Percentiles rank a stretch among this genome's conserved stretches.
Evolutionary conservation across 2,113 vertebrate genomes (phyloP).

Genomic region (Rhinopomastus cyanomelas): DNA sequence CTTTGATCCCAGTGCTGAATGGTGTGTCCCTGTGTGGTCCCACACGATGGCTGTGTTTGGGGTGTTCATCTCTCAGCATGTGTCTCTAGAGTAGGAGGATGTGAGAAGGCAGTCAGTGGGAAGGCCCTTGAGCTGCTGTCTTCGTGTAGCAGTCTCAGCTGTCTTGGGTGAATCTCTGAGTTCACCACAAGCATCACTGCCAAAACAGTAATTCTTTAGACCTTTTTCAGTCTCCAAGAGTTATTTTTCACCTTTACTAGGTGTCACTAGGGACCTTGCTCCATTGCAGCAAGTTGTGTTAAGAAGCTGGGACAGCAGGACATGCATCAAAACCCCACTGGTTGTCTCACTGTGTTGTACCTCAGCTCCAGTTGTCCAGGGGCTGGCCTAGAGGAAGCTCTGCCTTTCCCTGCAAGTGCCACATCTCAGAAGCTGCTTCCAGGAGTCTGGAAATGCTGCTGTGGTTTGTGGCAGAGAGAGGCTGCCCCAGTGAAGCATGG

Average conservation of each 20-base stretch:
- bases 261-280: background rate
- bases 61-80: fast-evolving
- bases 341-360: fast-evolving
- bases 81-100: background rate
- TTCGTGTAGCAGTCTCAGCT: background rate
- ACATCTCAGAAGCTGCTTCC: background rate
- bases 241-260: background rate
- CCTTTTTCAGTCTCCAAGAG: background rate
- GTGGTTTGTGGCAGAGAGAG: background rate
- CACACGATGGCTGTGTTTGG: background rate
- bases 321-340: fast-evolving
- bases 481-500: fast-evolving
- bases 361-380: background rate
- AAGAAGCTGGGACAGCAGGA: background rate
- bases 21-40: background rate
- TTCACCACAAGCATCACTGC: background rate
- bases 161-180: background rate
- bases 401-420: background rate
- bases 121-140: background rate
- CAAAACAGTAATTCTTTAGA: background rate
- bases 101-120: background rate
- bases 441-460: background rate
- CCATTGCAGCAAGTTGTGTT: background rate
- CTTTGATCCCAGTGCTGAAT: background rate
- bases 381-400: background rate